Evolutionary conservation across 2,888 invertebrate genomes (phyloP), one percentile per base, ranked within the genome.

Genomic region (Mythimna pallens): DNA sequence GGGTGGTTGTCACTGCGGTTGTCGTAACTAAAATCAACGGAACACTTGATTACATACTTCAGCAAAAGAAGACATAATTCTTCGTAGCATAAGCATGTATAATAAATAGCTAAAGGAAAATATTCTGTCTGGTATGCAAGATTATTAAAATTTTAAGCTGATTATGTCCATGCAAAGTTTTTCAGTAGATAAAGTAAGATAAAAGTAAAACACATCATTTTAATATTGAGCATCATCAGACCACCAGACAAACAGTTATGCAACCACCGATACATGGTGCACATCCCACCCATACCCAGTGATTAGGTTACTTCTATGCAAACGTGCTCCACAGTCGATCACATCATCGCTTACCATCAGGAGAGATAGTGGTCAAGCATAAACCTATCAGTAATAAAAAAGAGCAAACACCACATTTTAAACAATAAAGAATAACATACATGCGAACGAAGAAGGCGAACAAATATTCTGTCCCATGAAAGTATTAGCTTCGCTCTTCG

Each of bases 381-480:
- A 7, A 47, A 47, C 17, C 7, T 47, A 47, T 17, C 47, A 47
- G 20, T 47, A 20, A 17, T 22, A 25, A n/a, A 7, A 47, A 34
- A 30, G 9, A 71, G 10, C 7, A 30, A 10, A 55, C 2, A 25
- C 1, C 17, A 30, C 0, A 54, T 52, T 52, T 40, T 2, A 34
- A 34, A 22, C 6, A 7, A 12, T 10, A 20, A 14, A 30, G n/a
- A 25, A 55, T 70, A 80, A 92, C 93, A 89, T 88, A 95, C 95
- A 90, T 50, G 86, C 83, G 82, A 94, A 93, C 2, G 92, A 88
- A 36, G 91, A 88, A 3, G 96, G 96, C 5, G 94, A 92, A 83
- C 96, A 96, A 80, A 96, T 95, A 68, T 91, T 93, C 78, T 95
- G 95, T 71, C 95, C 95, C 94, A 95, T 93, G 65, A 96, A 96